Base-by-base conservation (phyloP, 2,797 vertebrate genomes). In the Thripadectes ignobilis region DNA sequence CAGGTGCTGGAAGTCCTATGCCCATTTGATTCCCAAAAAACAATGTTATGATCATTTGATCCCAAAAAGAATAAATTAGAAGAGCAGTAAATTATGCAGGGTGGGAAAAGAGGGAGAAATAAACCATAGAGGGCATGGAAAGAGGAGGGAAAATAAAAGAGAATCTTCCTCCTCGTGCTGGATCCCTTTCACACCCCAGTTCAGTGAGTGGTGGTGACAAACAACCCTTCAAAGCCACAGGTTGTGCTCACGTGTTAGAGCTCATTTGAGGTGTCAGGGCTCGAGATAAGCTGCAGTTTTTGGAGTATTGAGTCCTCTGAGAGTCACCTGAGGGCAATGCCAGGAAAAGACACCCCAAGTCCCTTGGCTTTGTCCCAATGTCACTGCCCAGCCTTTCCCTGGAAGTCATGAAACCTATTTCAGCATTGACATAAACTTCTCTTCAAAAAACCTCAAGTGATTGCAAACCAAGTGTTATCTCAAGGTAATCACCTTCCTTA, bases 311-410 rank as follows among this genome's bases (percentile, higher is more conserved):
- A 66, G 2, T 22, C n/a, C 30, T n/a, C 52, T 4, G 13, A 46
- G 68, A 63, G 34, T 45, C 38, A 27, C 8, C 2, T 63, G 14
- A 2, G 36, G 27, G 16, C 23, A 73, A 38, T n/a, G 51, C 14
- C 48, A 54, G n/a, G 12, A 24, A 54, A 45, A 54, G 3, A 3
- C 68, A 49, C 2, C 34, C 21, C n/a, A 10, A 14, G 12, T 2
- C 14, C 21, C 12, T 48, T 55, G 79, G 43, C 61, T 76, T 18
- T 34, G 49, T 9, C 34, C 76, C 85, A 85, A 6, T 54, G 19
- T 27, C 45, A 8, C 19, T 39, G 77, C 63, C 73, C 77, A 93
- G 16, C 80, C 86, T 75, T 96, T 96, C 84, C 21, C 66, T 27
- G 45, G 77, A 92, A 93, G 22, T 3, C n/a, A 30, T 10, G 2